Percentiles rank a stretch among this genome's conserved stretches.
phyloP scores from a whole-genome alignment of 2,888 invertebrate genomes.

The Dermolepida albohirtum region DNA sequence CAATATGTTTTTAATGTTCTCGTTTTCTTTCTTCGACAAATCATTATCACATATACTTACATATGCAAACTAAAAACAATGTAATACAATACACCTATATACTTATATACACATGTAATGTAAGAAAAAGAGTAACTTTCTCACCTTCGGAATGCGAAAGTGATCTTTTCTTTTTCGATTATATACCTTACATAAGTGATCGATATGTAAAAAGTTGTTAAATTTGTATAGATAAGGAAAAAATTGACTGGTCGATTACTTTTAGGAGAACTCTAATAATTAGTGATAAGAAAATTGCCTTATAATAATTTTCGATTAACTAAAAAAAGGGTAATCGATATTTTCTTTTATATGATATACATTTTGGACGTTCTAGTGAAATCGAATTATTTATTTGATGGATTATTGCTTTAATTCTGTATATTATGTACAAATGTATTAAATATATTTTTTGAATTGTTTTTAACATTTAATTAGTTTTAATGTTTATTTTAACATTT shows the following conservation, averaged over 20 bases:
- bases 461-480: slow-evolving; percentile 42
- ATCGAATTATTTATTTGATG: slow-evolving; percentile 23
- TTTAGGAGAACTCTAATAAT: not conserved
- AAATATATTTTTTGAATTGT: slow-evolving; percentile 55
- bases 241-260: slow-evolving; percentile 12
- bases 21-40: too few species aligned
- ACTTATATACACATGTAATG: too few species aligned
- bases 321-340: not conserved
- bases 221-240: slow-evolving; percentile 4
- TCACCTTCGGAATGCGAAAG: too few species aligned
- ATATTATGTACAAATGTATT: slow-evolving; percentile 55
- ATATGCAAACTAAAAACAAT: not conserved
- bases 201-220: too few species aligned
- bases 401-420: slow-evolving; percentile 42
- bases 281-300: not conserved
- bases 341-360: not conserved
- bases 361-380: slow-evolving; percentile 31
- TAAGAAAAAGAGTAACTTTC: too few species aligned
- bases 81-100: too few species aligned
- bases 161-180: too few species aligned
- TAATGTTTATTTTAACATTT: not conserved
- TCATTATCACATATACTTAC: not conserved
- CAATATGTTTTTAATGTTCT: not conserved
- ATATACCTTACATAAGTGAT: too few species aligned
- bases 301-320: not conserved